Evolutionary conservation across 2,113 vertebrate genomes (phyloP).

Genomic region (Tauraco erythrolophus): DNA sequence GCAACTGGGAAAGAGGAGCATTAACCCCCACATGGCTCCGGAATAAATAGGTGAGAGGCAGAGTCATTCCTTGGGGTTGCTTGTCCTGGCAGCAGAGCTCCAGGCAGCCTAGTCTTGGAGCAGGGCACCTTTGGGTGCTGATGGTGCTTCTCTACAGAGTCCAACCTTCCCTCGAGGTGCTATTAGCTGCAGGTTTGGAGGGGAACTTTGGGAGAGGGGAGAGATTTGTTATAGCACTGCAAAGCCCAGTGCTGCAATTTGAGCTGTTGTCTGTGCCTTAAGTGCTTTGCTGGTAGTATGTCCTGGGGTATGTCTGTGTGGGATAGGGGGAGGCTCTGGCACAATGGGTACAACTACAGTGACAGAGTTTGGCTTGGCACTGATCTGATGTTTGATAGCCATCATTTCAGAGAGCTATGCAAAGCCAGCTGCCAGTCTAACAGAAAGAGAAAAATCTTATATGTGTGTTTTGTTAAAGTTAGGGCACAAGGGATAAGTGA

Average conservation of each 20-base stretch:
- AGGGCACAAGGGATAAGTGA: background rate
- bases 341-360: accelerated
- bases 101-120: background rate
- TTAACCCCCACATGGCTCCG: background rate
- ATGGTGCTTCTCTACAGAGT: background rate
- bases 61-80: background rate
- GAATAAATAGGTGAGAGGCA: background rate
- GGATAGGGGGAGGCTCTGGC: background rate
- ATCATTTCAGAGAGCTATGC: background rate
- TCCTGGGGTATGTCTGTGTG: accelerated
- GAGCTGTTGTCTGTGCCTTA: background rate
- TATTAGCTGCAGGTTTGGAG: background rate
- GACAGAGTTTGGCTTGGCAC: background rate
- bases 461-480: background rate
- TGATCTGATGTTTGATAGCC: background rate
- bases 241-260: background rate
- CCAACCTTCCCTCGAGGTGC: accelerated
- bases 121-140: background rate
- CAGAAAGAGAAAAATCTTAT: background rate
- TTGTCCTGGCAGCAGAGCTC: background rate
- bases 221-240: accelerated
- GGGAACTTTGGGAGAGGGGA: background rate
- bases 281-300: background rate
- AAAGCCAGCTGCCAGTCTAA: background rate
- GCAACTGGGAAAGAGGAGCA: background rate